A percentile compares a stretch with the other conserved stretches of the same genome.
These are phyloP conservation scores for Erebia epiphron DNA, from an alignment of 2,888 invertebrate species.

Conservation along the genomic window DNA sequence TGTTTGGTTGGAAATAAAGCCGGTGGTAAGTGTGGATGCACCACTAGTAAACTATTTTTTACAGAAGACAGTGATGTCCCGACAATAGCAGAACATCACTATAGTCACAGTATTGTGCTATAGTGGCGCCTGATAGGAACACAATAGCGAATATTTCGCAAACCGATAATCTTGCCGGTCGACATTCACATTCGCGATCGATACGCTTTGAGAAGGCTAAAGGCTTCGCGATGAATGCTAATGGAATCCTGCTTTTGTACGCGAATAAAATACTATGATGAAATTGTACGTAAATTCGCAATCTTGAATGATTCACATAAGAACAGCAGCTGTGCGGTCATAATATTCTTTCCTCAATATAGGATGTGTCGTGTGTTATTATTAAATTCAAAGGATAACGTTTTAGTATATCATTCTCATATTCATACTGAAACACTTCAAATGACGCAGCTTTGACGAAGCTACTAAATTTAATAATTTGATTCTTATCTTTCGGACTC, in stretches of 20 bases:
- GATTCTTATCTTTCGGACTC: not conserved
- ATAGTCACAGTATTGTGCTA: too few relatives aligned
- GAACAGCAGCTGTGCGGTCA: conserved; percentile 6
- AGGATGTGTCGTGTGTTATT: not conserved
- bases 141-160: conserved; percentile 60
- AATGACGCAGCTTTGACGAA: not conserved
- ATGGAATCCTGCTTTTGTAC: conserved; percentile 34
- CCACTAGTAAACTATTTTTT: too few relatives aligned
- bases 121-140: conserved; percentile 48
- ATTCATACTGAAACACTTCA: not conserved
- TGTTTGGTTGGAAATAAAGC: too few relatives aligned
- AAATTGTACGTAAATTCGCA: conserved; percentile 26
- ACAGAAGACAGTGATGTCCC: not conserved
- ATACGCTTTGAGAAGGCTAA: conserved; percentile 30
- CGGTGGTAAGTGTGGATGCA: too few relatives aligned
- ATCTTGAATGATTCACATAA: conserved; percentile 19
- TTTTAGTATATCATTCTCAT: not conserved
- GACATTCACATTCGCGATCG: conserved; percentile 52
- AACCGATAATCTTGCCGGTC: conserved; percentile 51
- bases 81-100: conserved; percentile 18
- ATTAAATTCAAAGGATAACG: not conserved
- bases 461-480: not conserved
- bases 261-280: conserved; percentile 24
- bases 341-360: conserved; percentile 18
- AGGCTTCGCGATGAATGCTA: conserved; percentile 31